Evolutionary conservation across 2,888 invertebrate species (phyloP), one percentile per base, ranked within the genome.

Genomic region (Yponomeuta cagnagella): DNA sequence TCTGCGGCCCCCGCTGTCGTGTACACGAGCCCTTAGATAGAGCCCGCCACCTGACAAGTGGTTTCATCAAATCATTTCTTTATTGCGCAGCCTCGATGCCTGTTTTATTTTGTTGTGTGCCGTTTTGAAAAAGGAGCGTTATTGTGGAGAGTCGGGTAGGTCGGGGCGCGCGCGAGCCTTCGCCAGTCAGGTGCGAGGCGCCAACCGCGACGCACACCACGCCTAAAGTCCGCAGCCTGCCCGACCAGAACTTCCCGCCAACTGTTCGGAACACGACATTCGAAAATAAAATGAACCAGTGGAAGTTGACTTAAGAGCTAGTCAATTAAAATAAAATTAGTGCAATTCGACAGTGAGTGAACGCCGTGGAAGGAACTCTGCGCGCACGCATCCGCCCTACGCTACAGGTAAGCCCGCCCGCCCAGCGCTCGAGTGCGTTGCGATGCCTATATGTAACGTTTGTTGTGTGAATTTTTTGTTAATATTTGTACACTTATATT

Each of bases 31-130:
- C 52, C 52, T 58, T 58, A 37, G 37, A 30, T 58, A 37, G 37
- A 30, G 87, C 88, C 84, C 84, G 87, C 89, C 91, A 91, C 91
- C 91, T 91, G 90, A 90, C 91, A 88, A 86, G 84, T 82, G 82
- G 84, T 89, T 90, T 88, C 87, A 89, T 90, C 90, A 91, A 92
- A 92, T 91, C 90, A 90, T 91, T 89, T 89, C 88, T 89, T 89
- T 88, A 89, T 85, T 82, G 83, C 83, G 83, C 90, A 90, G 89
- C 85, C 88, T 90, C 89, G 79, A 77, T 81, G 82, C 87, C 85
- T 86, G 84, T 83, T 82, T 79, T 87, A 89, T 83, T 90, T 90
- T 90, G 82, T 85, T 76, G 77, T 64, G 79, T 81, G 80, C 82
- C 82, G 84, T 87, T 89, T 89, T 85, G 83, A 78, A 88, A 90